These are phyloP conservation scores for Loriculus beryllinus DNA, from an alignment of 2,797 vertebrate species.

Conservation along the genomic window DNA sequence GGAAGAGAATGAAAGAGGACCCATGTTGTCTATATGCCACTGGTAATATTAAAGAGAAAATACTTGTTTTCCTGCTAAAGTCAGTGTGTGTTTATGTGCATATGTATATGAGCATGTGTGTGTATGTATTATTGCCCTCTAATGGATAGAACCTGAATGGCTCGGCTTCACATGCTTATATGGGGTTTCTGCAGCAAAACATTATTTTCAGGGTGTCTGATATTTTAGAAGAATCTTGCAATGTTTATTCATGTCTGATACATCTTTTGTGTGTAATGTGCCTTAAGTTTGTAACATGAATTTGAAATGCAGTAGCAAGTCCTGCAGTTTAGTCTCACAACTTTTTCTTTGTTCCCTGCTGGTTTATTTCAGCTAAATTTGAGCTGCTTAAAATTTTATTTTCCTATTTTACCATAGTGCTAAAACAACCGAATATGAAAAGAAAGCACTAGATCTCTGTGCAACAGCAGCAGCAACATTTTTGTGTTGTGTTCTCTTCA, in stretches of 20 bases:
- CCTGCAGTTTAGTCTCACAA: neutral
- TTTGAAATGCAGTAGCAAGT: neutral
- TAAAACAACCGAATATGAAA: neutral
- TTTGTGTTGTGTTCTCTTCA: neutral
- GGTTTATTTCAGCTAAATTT: neutral
- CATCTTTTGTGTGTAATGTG: accelerated
- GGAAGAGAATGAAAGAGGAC: neutral
- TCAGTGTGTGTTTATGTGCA: neutral
- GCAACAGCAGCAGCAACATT: accelerated
- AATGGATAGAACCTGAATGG: slow-evolving; percentile 55
- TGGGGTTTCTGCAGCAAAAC: neutral
- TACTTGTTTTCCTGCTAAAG: neutral
- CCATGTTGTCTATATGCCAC: neutral
- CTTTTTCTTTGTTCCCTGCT: neutral
- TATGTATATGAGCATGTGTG: neutral
- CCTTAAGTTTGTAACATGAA: neutral
- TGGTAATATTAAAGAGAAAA: neutral
- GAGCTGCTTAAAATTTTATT: neutral
- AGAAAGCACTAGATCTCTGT: neutral
- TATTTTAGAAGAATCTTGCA: neutral
- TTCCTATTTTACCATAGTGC: neutral
- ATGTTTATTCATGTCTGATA: neutral
- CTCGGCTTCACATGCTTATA: neutral
- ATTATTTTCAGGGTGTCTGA: neutral
- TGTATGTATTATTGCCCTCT: slow-evolving; percentile 48